Evolutionary conservation across 2,888 invertebrate species (phyloP).

Genomic region (Neoscelio sp.): DNA sequence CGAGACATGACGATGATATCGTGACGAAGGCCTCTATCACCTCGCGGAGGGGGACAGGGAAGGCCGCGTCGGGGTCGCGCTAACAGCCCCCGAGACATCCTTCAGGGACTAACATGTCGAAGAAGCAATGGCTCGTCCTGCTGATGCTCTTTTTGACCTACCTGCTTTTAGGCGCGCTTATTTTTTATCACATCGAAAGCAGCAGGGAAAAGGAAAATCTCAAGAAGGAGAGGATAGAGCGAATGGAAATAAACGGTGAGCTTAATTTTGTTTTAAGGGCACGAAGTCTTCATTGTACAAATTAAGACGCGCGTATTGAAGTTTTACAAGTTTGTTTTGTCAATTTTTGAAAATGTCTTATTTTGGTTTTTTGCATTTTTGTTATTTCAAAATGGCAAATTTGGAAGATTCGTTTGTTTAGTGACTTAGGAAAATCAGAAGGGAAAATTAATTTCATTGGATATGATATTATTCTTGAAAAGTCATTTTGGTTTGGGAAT

Average conservation of each 20-base stretch:
- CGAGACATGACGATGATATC: conserved; percentile 67
- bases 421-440: no score
- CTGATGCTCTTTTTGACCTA: conserved; percentile 90
- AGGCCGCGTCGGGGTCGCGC: conserved; percentile 50
- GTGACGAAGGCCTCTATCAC: conserved; percentile 70
- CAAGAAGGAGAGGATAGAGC: conserved; percentile 85
- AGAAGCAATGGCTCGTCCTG: conserved; percentile 91
- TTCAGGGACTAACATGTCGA: conserved; percentile 86
- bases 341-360: no score
- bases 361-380: no score
- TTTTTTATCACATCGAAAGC: conserved; percentile 93
- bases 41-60: conserved; percentile 47
- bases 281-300: conserved; percentile 15
- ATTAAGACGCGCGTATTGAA: not conserved
- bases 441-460: no score
- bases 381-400: no score
- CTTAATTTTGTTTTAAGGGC: no score
- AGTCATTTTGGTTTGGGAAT: no score
- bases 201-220: conserved; percentile 87
- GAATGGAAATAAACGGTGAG: conserved; percentile 89
- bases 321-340: no score
- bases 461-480: no score
- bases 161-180: conserved; percentile 92
- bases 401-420: no score
- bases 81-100: conserved; percentile 10